Conservation (phyloP, 2,888 invertebrate species). For the Latrodectus elegans region DNA sequence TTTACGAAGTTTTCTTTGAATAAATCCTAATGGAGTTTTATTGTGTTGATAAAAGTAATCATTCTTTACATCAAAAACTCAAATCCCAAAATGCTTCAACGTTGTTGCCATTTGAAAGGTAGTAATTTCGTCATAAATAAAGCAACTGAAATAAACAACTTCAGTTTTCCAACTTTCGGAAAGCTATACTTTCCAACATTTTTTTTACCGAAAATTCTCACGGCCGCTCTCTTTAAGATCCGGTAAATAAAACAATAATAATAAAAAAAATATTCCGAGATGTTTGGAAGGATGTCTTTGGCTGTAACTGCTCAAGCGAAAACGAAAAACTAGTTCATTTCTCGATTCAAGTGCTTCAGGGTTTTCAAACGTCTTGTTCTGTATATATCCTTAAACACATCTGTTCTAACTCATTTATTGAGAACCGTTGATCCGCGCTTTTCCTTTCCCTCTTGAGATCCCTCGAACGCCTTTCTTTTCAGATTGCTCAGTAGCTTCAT, state of each 20-base stretch:
- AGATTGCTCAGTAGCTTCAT: not conserved
- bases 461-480: not conserved
- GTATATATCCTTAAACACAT: slow-evolving; percentile 55
- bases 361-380: slow-evolving; percentile 49
- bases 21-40: too few relatives aligned
- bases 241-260: slow-evolving; percentile 16
- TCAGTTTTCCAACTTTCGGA: not conserved
- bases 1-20: too few relatives aligned
- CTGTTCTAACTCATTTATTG: slow-evolving; percentile 49
- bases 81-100: not conserved
- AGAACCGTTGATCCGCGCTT: slow-evolving; percentile 45
- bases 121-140: not conserved
- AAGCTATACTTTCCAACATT: not conserved
- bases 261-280: slow-evolving; percentile 4
- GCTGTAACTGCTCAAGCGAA: slow-evolving; percentile 60
- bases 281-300: slow-evolving; percentile 32
- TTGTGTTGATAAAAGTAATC: not conserved
- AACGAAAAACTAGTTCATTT: slow-evolving; percentile 64
- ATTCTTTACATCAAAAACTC: not conserved
- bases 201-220: slow-evolving; percentile 41
- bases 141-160: not conserved
- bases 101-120: not conserved
- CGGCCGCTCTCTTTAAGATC: slow-evolving; percentile 42
- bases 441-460: not conserved
- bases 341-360: slow-evolving; percentile 50